phyloP scores from a whole-genome alignment of 2,113 vertebrate genomes.

The Perca schrenkii region DNA sequence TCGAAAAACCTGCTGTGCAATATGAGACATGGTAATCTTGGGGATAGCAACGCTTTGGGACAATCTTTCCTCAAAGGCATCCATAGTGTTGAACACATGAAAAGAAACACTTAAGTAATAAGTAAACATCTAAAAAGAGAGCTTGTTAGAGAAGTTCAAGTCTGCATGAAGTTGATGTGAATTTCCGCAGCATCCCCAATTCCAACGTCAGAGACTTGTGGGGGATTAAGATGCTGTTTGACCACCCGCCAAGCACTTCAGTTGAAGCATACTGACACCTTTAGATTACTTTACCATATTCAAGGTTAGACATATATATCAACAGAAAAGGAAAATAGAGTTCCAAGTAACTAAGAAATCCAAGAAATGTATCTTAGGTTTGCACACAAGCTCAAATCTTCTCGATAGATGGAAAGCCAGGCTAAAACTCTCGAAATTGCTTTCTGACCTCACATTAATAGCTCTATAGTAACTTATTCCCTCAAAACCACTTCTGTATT shows the following conservation, averaged over 20 bases:
- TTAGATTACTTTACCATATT: background rate
- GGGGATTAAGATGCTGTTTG: background rate
- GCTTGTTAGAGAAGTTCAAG: too few relatives aligned
- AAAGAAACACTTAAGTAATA: too few relatives aligned
- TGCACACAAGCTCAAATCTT: background rate
- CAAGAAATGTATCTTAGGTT: background rate
- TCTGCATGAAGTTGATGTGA: background rate
- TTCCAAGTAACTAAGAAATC: background rate
- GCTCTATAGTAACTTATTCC: conserved; percentile 16
- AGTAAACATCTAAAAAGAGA: too few relatives aligned
- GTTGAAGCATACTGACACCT: background rate
- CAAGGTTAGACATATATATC: background rate
- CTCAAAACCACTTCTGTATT: conserved; percentile 17
- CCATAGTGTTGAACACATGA: background rate
- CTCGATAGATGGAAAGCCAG: background rate
- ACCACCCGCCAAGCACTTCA: background rate
- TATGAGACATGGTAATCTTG: too few relatives aligned
- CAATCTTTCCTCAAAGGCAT: background rate
- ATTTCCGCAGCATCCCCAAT: background rate
- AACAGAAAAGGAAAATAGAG: background rate
- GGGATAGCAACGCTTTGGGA: background rate
- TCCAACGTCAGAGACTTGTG: background rate
- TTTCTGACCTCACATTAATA: conserved; percentile 15
- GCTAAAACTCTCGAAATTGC: background rate
- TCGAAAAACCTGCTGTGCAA: too few relatives aligned